Evolutionary conservation across 2,113 vertebrate genomes (phyloP).

Genomic region (Oryzias melastigma): DNA sequence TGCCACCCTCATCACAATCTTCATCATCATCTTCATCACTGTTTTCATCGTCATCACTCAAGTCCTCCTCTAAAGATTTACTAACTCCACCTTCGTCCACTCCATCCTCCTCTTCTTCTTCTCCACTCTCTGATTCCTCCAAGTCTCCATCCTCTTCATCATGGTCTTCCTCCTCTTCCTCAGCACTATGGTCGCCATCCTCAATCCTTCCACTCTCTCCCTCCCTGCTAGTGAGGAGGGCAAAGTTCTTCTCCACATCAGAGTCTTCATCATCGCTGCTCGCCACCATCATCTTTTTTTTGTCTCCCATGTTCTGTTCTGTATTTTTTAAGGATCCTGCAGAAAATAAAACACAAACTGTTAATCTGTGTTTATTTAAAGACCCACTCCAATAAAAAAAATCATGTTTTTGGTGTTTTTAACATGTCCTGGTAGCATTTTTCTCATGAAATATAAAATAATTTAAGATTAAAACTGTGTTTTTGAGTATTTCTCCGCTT

Average conservation of each 20-base stretch:
- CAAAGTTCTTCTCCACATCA: constrained; percentile 48
- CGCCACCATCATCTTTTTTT: not conserved
- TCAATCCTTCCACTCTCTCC: not conserved
- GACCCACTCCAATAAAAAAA: too few relatives aligned
- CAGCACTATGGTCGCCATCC: too few relatives aligned
- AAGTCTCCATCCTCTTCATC: not conserved
- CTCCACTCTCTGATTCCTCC: not conserved
- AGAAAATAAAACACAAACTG: not conserved
- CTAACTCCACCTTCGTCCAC: not conserved
- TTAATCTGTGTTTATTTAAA: not conserved
- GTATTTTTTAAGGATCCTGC: not conserved
- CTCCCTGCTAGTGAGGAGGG: constrained; percentile 32
- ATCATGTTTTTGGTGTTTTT: too few relatives aligned
- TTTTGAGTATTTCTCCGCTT: too few relatives aligned
- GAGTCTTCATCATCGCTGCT: constrained; percentile 35
- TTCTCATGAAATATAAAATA: too few relatives aligned
- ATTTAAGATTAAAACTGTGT: too few relatives aligned
- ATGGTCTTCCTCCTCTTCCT: constrained; percentile 9
- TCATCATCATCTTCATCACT: constrained; percentile 7
- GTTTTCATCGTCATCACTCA: not conserved
- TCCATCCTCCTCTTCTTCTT: not conserved
- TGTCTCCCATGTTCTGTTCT: constrained; percentile 20
- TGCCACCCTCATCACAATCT: not conserved
- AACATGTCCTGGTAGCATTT: too few relatives aligned
- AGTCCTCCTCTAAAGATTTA: not conserved